phyloP scores from a whole-genome alignment of 2,888 invertebrate species.

The Sarcophaga subvicina region DNA sequence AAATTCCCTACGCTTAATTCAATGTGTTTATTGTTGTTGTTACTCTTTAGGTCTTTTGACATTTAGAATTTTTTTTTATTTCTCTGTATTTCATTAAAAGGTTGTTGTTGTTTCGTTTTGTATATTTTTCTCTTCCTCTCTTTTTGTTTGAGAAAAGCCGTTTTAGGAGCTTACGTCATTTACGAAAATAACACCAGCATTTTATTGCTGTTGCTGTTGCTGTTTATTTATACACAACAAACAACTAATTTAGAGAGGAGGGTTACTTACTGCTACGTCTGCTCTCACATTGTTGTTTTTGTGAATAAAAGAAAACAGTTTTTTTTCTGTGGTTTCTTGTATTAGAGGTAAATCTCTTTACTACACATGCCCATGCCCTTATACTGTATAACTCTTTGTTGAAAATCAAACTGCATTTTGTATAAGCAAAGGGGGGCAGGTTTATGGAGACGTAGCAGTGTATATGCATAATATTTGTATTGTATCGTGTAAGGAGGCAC shows the following conservation, averaged over 20 bases:
- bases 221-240: conserved; percentile 37
- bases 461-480: too few species aligned
- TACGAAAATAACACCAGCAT: conserved; percentile 70
- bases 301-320: too few species aligned
- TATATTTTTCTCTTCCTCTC: conserved; percentile 12
- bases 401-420: too few species aligned
- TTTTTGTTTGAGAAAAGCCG: conserved; percentile 68
- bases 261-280: not conserved
- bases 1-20: conserved; percentile 30
- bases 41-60: conserved; percentile 62
- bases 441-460: too few species aligned
- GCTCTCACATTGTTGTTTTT: not conserved
- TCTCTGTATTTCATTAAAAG: conserved; percentile 14
- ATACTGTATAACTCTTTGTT: too few species aligned
- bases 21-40: conserved; percentile 19
- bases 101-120: too few species aligned
- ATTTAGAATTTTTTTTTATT: conserved; percentile 51
- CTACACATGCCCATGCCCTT: too few species aligned
- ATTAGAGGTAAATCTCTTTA: too few species aligned
- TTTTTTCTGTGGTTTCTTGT: too few species aligned
- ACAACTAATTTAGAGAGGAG: conserved; percentile 48
- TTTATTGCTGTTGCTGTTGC: conserved; percentile 43
- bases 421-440: too few species aligned
- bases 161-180: conserved; percentile 72
- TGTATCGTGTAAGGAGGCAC: conserved; percentile 45